Evolutionary conservation across 2,797 vertebrate genomes (phyloP).

Genomic region (Argyrosomus regius): DNA sequence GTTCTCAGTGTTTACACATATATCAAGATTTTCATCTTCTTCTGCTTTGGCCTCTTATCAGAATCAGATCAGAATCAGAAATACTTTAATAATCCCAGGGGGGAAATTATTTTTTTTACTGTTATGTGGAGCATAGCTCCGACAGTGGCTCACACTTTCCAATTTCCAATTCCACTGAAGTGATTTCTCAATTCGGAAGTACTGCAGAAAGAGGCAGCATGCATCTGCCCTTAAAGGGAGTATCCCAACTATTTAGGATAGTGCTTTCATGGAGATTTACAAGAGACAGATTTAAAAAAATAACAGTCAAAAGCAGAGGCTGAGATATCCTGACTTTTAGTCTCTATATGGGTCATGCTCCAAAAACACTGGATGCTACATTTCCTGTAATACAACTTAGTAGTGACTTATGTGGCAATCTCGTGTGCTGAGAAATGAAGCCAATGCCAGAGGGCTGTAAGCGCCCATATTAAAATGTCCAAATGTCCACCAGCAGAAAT

Average conservation of each 20-base stretch:
- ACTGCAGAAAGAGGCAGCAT: slow-evolving; percentile 15
- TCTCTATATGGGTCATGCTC: neutral
- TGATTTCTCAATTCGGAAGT: slow-evolving; percentile 24
- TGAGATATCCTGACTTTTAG: neutral
- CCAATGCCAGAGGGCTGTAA: no score
- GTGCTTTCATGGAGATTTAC: neutral
- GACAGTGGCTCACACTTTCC: slow-evolving; percentile 1
- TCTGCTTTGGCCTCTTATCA: neutral
- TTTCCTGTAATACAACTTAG: neutral
- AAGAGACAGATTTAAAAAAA: neutral
- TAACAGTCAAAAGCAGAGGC: neutral
- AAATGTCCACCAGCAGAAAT: no score
- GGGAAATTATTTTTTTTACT: no score
- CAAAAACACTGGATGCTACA: neutral
- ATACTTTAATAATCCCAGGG: no score
- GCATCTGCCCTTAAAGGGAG: neutral
- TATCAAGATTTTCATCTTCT: slow-evolving; percentile 17
- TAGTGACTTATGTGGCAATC: neutral
- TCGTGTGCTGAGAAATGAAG: no score
- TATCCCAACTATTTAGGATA: neutral
- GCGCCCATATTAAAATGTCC: no score
- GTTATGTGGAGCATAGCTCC: neutral
- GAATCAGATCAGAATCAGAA: no score
- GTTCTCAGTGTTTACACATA: neutral
- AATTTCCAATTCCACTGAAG: slow-evolving; percentile 35